Conservation (phyloP, 1,140 invertebrate species). For the Antheraea mylitta region DNA sequence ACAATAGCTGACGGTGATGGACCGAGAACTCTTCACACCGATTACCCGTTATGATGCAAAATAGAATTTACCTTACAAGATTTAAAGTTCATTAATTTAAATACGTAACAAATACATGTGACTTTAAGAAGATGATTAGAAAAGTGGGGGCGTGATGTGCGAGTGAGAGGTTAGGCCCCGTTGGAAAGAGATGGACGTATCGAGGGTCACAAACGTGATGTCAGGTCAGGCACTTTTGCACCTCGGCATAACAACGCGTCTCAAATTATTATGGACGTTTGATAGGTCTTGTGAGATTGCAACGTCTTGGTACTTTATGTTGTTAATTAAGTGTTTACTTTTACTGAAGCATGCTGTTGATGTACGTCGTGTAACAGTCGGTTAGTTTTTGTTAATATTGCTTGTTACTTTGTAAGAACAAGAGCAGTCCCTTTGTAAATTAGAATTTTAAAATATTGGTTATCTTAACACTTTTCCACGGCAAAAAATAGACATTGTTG, state of each 20-base stretch:
- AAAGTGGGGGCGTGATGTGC: conserved; percentile 74
- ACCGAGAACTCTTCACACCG: conserved; percentile 40
- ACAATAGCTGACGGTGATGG: conserved; percentile 70
- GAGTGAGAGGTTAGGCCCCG: conserved; percentile 43
- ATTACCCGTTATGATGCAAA: conserved; percentile 44
- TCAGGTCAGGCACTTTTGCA: conserved; percentile 79
- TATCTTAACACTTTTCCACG: too few species aligned
- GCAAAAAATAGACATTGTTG: too few species aligned
- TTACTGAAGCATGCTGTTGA: conserved; percentile 34
- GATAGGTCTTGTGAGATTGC: conserved; percentile 75
- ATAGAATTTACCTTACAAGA: conserved; percentile 58
- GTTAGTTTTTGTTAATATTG: not conserved
- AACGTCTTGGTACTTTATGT: conserved; percentile 70
- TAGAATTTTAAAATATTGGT: too few species aligned
- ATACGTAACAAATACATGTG: conserved; percentile 65
- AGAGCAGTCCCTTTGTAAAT: too few species aligned
- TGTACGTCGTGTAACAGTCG: conserved; percentile 10
- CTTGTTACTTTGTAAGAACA: too few species aligned
- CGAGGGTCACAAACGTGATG: conserved; percentile 78
- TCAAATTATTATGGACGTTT: conserved; percentile 80
- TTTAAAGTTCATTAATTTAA: conserved; percentile 74
- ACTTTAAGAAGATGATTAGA: conserved; percentile 72
- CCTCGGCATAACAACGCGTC: conserved; percentile 78
- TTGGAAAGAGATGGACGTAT: conserved; percentile 41
- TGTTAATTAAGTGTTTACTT: conserved; percentile 71